Evolutionary conservation across 2,888 invertebrate species (phyloP).

Genomic region (Drosophila monieri): DNA sequence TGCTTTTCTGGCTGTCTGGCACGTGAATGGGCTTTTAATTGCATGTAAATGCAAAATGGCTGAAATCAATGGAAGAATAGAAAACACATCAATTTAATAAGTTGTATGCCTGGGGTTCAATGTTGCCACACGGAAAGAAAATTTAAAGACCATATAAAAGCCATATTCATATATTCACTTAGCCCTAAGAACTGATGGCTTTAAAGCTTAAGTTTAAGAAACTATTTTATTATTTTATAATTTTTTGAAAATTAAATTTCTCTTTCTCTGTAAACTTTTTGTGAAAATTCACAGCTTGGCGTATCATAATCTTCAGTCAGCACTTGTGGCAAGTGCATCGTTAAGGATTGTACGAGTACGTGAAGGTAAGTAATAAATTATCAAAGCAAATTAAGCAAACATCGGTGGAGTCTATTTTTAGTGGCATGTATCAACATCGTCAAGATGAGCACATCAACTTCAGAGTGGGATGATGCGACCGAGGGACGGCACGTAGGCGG

Average conservation of each 20-base stretch:
- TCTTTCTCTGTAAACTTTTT: constrained; percentile 6
- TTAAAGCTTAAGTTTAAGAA: no score
- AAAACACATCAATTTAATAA: constrained; percentile 23
- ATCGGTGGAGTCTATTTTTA: constrained; percentile 55
- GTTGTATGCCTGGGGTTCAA: constrained; percentile 33
- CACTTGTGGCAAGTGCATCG: constrained; percentile 30
- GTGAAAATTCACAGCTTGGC: constrained; percentile 1
- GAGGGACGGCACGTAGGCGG: constrained; percentile 29
- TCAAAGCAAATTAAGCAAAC: constrained; percentile 41
- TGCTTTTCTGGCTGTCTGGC: constrained; percentile 26
- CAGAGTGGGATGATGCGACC: constrained; percentile 17
- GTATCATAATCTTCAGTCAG: constrained; percentile 18
- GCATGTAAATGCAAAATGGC: constrained; percentile 40
- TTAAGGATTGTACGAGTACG: constrained; percentile 47
- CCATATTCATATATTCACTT: no score
- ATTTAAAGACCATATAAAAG: not conserved
- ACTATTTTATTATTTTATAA: no score
- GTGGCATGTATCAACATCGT: constrained; percentile 37
- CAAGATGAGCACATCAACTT: constrained; percentile 58
- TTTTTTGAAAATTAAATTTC: not conserved
- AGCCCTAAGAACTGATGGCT: no score
- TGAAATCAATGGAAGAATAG: constrained; percentile 17
- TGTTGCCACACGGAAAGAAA: constrained; percentile 14
- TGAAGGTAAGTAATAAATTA: constrained; percentile 62
- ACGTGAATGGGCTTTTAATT: constrained; percentile 71